A percentile compares a stretch with the other conserved stretches of the same genome.
Evolutionary conservation across 2,797 vertebrate genomes (phyloP).

Genomic region (Myoxocephalus aenaeus): DNA sequence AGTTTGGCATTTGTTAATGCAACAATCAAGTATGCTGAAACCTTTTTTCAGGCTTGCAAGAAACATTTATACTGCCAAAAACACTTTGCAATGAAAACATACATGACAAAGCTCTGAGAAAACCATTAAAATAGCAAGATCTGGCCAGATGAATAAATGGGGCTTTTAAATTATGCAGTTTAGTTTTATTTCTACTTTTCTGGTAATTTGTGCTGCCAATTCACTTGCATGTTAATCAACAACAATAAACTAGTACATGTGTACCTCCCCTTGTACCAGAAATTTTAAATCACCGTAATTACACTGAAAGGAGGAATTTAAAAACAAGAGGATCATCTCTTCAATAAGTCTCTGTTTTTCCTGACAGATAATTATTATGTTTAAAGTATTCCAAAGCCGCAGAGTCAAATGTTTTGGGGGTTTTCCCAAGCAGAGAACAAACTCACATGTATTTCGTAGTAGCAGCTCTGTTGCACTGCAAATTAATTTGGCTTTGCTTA

Average conservation of each 20-base stretch:
- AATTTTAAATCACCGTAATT: conserved; percentile 5
- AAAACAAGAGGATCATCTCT: conserved; percentile 4
- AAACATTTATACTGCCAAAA: background rate
- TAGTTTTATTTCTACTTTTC: conserved; percentile 5
- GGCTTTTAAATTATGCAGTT: conserved; percentile 18
- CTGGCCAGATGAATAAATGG: conserved; percentile 10
- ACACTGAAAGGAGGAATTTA: background rate
- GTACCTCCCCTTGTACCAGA: conserved; percentile 18
- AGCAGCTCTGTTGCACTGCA: conserved; percentile 40
- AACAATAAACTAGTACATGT: conserved; percentile 28
- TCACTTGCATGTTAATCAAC: conserved; percentile 26
- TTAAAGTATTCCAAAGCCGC: background rate
- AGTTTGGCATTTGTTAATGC: conserved; percentile 17
- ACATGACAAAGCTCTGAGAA: conserved; percentile 8
- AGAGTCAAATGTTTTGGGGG: background rate
- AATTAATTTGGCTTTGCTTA: conserved; percentile 65
- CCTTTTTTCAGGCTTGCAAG: background rate
- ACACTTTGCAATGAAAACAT: conserved; percentile 3
- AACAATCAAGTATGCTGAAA: conserved; percentile 6
- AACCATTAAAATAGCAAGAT: conserved; percentile 3
- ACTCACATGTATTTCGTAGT: conserved; percentile 13
- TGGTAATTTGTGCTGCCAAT: conserved; percentile 21
- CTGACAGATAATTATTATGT: background rate
- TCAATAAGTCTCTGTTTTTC: background rate
- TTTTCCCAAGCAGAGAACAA: conserved; percentile 15